Base-by-base conservation (phyloP, 1,140 invertebrate species). In the Orussus abietinus region DNA sequence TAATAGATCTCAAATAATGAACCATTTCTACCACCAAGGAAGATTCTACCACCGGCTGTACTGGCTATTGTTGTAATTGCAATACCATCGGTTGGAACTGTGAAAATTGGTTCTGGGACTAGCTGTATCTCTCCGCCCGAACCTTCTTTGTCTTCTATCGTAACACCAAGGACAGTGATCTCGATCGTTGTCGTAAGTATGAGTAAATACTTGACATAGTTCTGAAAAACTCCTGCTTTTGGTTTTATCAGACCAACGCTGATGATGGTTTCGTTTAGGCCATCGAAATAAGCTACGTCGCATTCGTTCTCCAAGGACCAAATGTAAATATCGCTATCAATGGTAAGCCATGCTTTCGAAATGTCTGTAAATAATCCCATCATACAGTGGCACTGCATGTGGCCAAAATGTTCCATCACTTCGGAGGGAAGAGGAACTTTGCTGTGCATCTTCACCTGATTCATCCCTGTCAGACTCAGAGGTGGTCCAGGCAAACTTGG, bases 281-380 rank as follows among this genome's bases (percentile, higher is more conserved):
- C 90, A 80, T 96, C 92, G 74, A 89, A 96, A 72, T 92, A 95
- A 4, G 92, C 90, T 9, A 95, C 81, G 78, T 96, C 92, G 47
- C 82, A 80, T 18, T 72, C 70, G 49, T 70, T 69, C 48, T 73
- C 68, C 53, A 71, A 73, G 3, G 70, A 83, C 83, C 86, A 78
- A 2, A 98, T 80, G 77, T 96, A 99, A 52, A 99, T 90, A 75
- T 97, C 92, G 60, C 90, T 96, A 62, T 99, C 96, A 59, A 99
- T 92, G 15, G 93, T 92, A 12, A 99, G 69, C 94, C 95, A 99
- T 0, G 95, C 95, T 62, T 96, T 79, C 17, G 85, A 86, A 51
- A 99, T 96, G 66, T 96, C 92, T 41, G 93, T 87, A 75, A 98
- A 96, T 4, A 98, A 69, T 4, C 96, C 96, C 89, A 97, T 96